Evolutionary conservation across 92 coral and sea anemone species (phyloP), one percentile per base, ranked within the genome.

Genomic region (Epizoanthus scotinus): DNA sequence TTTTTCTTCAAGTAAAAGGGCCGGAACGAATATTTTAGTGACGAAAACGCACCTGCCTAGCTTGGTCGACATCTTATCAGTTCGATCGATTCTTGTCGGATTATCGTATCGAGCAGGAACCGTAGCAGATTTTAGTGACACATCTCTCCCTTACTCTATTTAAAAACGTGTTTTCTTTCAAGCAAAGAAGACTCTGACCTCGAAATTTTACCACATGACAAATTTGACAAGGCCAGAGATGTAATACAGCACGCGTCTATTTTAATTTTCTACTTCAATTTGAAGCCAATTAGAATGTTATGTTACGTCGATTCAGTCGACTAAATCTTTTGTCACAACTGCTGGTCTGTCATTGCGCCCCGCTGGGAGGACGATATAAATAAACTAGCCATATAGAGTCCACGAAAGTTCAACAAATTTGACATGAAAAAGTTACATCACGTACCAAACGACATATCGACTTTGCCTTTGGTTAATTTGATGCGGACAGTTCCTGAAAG

Each of bases 271-370:
- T 13, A 10, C 24, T 34, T 69, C 29, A 34, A 15, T 69, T 44
- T 69, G 74, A 15, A 44, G 58, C 74, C 74, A 69, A 69, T 69
- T 40, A 69, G 27, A 20, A 69, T 14, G 28, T 44, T 69, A 8
- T 44, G 58, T 69, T 38, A 21, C 25, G 56, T 40, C 27, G 24
- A n/a, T 27, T 15, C 73, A 34, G 36, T 12, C 47, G 74, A 69
- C 10, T 7, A 52, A 13, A 25, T 20, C 69, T 29, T 63, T 63
- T 63, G 69, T 63, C 69, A 63, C 21, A 28, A 34, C 10, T n/a
- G 21, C 69, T 10, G 69, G 69, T 63, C 19, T 63, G 22, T 63
- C 29, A 52, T 8, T 20, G 65, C 20, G 63, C 42, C 21, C 47
- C 64, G 26, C 17, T 22, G 40, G 22, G 52, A 17, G 47, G 31